A percentile compares a stretch with the other conserved stretches of the same genome.
These are phyloP conservation scores for Psittacula cyanocephala DNA, from an alignment of 2,113 vertebrate species.

Conservation along the genomic window DNA sequence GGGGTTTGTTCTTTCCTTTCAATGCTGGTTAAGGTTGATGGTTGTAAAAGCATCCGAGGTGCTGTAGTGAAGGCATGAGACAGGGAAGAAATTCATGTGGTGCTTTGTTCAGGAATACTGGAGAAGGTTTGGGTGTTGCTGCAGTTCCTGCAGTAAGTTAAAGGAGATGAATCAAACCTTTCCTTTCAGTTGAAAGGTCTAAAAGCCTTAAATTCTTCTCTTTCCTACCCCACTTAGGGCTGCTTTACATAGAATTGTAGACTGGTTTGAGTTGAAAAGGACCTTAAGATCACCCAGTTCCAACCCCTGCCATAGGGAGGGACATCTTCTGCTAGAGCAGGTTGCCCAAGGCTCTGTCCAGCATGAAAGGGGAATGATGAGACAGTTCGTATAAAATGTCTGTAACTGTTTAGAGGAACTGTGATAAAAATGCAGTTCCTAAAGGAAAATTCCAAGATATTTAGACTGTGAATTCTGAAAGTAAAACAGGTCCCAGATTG, in stretches of 20 bases:
- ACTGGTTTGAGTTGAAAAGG: background rate
- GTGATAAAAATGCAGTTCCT: background rate
- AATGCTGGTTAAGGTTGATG: background rate
- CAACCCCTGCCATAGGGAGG: background rate
- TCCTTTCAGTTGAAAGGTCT: background rate
- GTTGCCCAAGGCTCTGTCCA: background rate
- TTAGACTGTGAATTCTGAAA: background rate
- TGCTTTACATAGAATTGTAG: background rate
- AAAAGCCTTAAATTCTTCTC: background rate
- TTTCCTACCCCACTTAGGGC: fast-evolving
- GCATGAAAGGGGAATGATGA: background rate
- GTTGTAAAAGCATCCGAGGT: background rate
- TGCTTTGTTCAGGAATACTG: background rate
- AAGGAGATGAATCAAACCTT: background rate
- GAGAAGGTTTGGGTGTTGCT: background rate
- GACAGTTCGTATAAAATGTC: background rate
- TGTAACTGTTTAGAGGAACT: background rate
- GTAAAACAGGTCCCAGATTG: background rate
- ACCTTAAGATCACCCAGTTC: background rate
- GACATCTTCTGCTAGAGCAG: background rate
- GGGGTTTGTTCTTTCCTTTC: background rate
- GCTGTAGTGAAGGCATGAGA: background rate
- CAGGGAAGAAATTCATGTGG: background rate
- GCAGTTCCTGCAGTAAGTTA: background rate
- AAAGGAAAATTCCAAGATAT: background rate